A percentile compares a stretch with the other conserved stretches of the same genome.
These are phyloP conservation scores for Columbina picui DNA, from an alignment of 2,113 vertebrate genomes.

Conservation along the genomic window DNA sequence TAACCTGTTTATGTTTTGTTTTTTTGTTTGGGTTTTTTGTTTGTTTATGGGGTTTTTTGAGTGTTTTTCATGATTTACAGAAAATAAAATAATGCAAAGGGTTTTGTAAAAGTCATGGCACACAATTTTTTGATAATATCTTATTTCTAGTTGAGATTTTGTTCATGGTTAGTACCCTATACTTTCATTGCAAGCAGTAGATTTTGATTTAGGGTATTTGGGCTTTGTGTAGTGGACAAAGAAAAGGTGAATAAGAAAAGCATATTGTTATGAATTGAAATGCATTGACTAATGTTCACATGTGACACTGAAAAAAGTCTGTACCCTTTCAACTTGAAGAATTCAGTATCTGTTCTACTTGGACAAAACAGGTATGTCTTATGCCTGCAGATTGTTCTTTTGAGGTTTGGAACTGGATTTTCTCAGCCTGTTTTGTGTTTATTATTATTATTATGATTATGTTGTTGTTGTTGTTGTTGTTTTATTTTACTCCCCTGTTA, in stretches of 20 bases:
- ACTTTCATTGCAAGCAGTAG: background rate
- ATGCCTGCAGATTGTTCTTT: background rate
- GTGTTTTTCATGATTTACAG: background rate
- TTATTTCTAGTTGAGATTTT: background rate
- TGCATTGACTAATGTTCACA: background rate
- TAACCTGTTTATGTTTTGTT: background rate
- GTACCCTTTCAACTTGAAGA: background rate
- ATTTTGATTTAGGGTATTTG: background rate
- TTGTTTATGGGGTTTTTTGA: background rate
- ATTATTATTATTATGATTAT: too few species aligned
- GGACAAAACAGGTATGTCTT: background rate
- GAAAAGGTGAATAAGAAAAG: background rate
- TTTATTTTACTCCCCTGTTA: background rate
- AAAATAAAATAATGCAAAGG: background rate
- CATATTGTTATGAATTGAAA: background rate
- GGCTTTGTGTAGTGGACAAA: background rate
- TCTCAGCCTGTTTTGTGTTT: background rate
- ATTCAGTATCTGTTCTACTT: background rate
- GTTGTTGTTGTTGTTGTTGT: too few species aligned
- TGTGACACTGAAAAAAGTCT: background rate
- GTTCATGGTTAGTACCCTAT: background rate
- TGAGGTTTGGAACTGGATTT: background rate
- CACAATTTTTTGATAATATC: background rate
- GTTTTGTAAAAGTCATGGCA: background rate
- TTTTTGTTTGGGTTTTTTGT: background rate